Base-by-base conservation (phyloP, 2,888 invertebrate species). In the Drosophila aldrichi region DNA sequence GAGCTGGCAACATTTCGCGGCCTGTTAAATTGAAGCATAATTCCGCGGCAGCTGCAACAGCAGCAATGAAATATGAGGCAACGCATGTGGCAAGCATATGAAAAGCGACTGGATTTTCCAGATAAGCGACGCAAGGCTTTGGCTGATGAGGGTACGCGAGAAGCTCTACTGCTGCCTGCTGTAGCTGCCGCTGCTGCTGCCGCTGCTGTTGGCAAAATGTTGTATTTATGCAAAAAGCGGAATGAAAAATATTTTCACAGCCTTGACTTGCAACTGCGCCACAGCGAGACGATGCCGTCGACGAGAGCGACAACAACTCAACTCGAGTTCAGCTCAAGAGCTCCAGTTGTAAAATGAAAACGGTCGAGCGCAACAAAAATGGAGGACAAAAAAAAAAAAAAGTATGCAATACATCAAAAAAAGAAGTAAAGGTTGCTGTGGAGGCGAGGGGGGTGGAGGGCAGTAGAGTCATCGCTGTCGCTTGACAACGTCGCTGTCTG, bases 191-290 rank as follows among this genome's bases (percentile, higher is more conserved):
- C 34, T 34, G 34, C 14, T 14, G 16, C 20, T 38, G 52, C 36
- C 4, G 56, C 43, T 52, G 43, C 34, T 49, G 51, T 34, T 65
- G 74, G 64, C 65, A 67, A 86, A 85, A 85, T 86, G 79, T 81
- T 85, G 82, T 84, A 84, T 86, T 86, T 84, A 86, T 86, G 87
- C 82, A 86, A 82, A 84, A 74, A 85, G 80, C 74, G 69, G 69
- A 83, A 82, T 82, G 82, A 82, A 81, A 85, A 86, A 86, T 87
- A 86, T 87, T 87, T 81, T 77, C 74, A 68, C 77, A 87, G 85
- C 81, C 85, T 85, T 86, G 85, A 81, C 84, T 84, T 73, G 87
- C 84, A 79, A 76, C 83, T 80, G 85, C 66, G 76, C 63, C 77
- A 70, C 62, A 40, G 29, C 46, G 48, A 41, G 54, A 43, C 54